Base-by-base conservation (phyloP, 1,140 invertebrate species). In the Periplaneta americana region DNA sequence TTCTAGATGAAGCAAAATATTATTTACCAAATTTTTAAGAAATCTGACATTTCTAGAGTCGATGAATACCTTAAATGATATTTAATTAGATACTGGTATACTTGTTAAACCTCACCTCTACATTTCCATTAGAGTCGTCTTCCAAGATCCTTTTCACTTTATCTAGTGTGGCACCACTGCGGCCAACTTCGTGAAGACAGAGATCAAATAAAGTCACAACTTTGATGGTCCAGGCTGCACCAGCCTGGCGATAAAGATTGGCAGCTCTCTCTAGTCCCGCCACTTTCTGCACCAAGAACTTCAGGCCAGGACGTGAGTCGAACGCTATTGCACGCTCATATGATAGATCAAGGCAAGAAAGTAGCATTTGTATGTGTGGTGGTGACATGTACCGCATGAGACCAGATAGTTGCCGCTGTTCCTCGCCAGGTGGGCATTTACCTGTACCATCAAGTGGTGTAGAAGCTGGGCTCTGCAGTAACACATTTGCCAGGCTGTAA, bases 281-380 rank as follows among this genome's bases (percentile, higher is more conserved):
- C 0, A 98, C 96, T 90, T 98, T 98, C 88, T 98, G 96, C 75
- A 98, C 92, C 9, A 98, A 90, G 87, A 98, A 98, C 87, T 98
- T 98, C 11, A 98, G 88, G 0, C 97, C 97, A 0, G 97, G 97
- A 31, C 97, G 91, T 11, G 92, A 90, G 87, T 98, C 97, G 87
- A 98, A 98, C 84, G 96, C 95, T 84, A 94, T 90, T 0, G 96
- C 94, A 39, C 95, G 91, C 31, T 91, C 91, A 85, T 96, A 96
- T 2, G 96, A 96, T 39, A 95, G 89, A 82, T 96, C 93, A 74
- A 98, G 89, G 85, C 94, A 95, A 84, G 94, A 92, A 34, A 98
- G 87, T 74, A 98, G 89, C 79, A 93, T 90, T 80, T 93, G 89
- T 15, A 94, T 90, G 83, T 94, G 92, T 15, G 87, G 82, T 28